Conservation (phyloP, 1,140 invertebrate genomes). For the Pseudomyrmex flavicornis region DNA sequence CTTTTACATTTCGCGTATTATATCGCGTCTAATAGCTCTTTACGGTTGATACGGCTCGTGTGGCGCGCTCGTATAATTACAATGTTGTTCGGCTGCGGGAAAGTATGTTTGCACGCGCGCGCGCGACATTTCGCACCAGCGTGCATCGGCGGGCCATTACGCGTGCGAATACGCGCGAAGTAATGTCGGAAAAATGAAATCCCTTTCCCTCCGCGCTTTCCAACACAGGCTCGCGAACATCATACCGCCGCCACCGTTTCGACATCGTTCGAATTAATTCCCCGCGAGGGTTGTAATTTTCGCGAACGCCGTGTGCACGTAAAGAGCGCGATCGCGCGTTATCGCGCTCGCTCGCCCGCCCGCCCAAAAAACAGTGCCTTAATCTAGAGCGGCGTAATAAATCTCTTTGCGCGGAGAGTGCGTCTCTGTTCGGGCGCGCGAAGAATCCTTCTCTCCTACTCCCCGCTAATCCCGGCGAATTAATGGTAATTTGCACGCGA, state of each 20-base stretch:
- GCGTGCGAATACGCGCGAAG: background rate
- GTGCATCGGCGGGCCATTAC: conserved; percentile 25
- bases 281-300: conserved; percentile 56
- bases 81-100: conserved; percentile 1
- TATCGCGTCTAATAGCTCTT: conserved; percentile 25
- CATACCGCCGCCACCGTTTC: background rate
- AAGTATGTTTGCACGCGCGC: conserved; percentile 5
- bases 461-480: conserved; percentile 50
- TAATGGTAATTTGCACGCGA: conserved; percentile 63
- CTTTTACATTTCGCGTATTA: background rate
- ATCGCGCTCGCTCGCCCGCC: conserved; percentile 21
- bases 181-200: conserved; percentile 38
- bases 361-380: conserved; percentile 43
- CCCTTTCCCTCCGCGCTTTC: no score
- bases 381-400: conserved; percentile 51
- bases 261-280: conserved; percentile 53
- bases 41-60: background rate
- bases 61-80: conserved; percentile 21
- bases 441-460: conserved; percentile 7
- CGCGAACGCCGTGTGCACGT: conserved; percentile 1
- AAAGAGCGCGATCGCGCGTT: conserved; percentile 37
- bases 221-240: conserved; percentile 16
- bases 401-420: conserved; percentile 23
- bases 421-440: conserved; percentile 34
- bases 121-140: conserved; percentile 30